Evolutionary conservation across 1,140 invertebrate species (phyloP).

Genomic region (Drosophila kurseongensis): DNA sequence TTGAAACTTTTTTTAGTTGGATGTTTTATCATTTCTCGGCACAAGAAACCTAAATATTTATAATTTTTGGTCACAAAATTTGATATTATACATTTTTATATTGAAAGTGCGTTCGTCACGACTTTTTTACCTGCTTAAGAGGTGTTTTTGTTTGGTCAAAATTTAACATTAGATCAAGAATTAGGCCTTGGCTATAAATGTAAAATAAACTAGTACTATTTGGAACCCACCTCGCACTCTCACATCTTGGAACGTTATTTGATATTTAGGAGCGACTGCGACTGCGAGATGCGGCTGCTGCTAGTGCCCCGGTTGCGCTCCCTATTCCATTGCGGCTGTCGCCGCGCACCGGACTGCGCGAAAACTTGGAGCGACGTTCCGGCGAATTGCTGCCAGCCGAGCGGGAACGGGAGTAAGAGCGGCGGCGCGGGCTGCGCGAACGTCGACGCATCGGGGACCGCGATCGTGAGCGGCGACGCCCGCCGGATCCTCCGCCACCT

Average conservation of each 20-base stretch:
- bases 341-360: conserved; percentile 73
- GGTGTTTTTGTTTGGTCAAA: too few species aligned
- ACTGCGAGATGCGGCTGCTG: conserved; percentile 64
- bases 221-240: conserved; percentile 45
- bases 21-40: too few species aligned
- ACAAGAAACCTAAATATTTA: too few species aligned
- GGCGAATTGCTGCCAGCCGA: conserved; percentile 73
- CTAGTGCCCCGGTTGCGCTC: conserved; percentile 17
- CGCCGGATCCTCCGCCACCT: conserved; percentile 62
- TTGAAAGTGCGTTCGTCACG: too few species aligned
- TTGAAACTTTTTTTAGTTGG: too few species aligned
- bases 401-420: conserved; percentile 78
- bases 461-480: conserved; percentile 79
- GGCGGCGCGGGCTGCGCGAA: conserved; percentile 77
- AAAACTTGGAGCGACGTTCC: conserved; percentile 73
- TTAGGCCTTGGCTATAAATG: too few species aligned
- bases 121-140: too few species aligned
- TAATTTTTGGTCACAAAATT: too few species aligned
- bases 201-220: too few species aligned
- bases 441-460: conserved; percentile 77
- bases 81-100: too few species aligned
- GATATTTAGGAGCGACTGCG: conserved; percentile 71
- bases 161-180: too few species aligned
- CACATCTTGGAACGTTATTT: conserved; percentile 59
- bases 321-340: conserved; percentile 76